Base-by-base conservation (phyloP, 2,888 invertebrate species). In the Prosopocoilus inquinatus region DNA sequence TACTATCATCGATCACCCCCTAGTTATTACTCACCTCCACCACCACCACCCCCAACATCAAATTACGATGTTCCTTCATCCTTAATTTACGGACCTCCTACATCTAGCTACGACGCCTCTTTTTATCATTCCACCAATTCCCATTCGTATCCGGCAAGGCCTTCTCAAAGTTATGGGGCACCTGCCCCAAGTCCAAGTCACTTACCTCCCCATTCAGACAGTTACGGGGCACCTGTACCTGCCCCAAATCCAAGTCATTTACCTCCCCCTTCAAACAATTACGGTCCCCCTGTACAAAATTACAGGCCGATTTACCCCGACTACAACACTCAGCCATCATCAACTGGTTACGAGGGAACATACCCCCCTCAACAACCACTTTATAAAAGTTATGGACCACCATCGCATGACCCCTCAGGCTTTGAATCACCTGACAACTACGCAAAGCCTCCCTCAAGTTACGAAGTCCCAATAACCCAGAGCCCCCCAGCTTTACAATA, bases 401-500 rank as follows among this genome's bases (percentile, higher is more conserved):
- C 63, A 36, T 59, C 64, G 7, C 50, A 50, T 2, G 58, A 46
- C 34, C 67, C 70, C 13, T 58, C 61, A 32, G 45, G 56, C 32
- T 67, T 64, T 53, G 64, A 60, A 20, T 50, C 32, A 33, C 16
- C 55, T 13, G 12, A 20, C 2, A 34, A 48, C 12, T n/a, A 38
- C 36, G 28, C 28, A 4, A n/a, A 28, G 45, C 38, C 39, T 11
- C 11, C 33, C 62, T 7, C 50, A n/a, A 56, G 56, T n/a, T 68
- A 68, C 35, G 66, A 67, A 15, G 55, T 67, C 12, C 67, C 68
- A 7, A 50, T 58, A 2, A 50, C 59, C 41, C 60, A 65, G 32
- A 59, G 61, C 16, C 63, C 62, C 13, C 64, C 66, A 12, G 63
- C 68, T 5, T 55, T 69, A 52, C 61, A 54, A 50, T 69, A 68